A percentile compares a stretch with the other conserved stretches of the same genome.
Conservation (phyloP, 2,113 vertebrate species). For the Corythaeola cristata region DNA sequence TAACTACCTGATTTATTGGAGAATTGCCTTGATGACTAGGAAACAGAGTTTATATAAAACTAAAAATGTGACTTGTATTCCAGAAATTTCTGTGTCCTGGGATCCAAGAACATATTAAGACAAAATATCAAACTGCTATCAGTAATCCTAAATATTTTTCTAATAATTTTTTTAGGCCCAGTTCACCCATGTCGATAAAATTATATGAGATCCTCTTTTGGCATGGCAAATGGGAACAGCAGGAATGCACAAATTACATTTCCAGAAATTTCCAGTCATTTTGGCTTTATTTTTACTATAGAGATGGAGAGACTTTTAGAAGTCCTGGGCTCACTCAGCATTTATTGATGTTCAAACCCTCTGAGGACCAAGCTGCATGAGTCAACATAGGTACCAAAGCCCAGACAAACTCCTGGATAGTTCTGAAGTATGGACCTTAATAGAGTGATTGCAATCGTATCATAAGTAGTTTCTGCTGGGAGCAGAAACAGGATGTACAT, state of each 20-base stretch:
- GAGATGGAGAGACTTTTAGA: background rate
- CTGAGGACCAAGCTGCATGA: background rate
- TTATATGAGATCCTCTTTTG: background rate
- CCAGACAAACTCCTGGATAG: background rate
- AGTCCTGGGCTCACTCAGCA: background rate
- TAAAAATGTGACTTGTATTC: background rate
- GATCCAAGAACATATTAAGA: background rate
- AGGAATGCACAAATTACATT: background rate
- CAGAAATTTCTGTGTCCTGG: background rate
- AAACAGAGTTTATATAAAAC: background rate
- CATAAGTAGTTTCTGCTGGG: background rate
- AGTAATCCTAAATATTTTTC: background rate
- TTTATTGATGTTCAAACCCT: background rate
- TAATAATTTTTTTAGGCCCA: background rate
- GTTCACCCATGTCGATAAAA: background rate
- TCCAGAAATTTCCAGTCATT: background rate
- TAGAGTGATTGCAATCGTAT: background rate
- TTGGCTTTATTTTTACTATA: background rate
- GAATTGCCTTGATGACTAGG: background rate
- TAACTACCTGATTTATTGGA: background rate
- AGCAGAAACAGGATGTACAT: background rate
- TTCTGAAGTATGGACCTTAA: background rate
- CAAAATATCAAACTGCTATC: background rate
- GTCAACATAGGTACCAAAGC: background rate
- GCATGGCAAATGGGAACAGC: background rate